A percentile compares a stretch with the other conserved stretches of the same genome.
Conservation (phyloP, 64 coral and sea anemone species). For the Acropora yongei region DNA sequence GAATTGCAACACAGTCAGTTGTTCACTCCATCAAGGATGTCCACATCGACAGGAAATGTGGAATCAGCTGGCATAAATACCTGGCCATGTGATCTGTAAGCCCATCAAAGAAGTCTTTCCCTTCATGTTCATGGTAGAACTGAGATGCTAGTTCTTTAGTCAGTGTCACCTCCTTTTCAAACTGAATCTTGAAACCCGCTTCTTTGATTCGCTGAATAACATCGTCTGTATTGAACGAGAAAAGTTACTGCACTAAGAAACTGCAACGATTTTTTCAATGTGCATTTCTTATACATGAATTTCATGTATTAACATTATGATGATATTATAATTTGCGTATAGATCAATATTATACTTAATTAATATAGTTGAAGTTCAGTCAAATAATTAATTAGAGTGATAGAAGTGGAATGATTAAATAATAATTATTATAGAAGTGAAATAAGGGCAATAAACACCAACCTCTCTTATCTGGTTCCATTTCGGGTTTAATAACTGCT, state of each 20-base stretch:
- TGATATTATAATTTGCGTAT: too few species aligned
- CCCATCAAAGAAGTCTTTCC: constrained; percentile 95
- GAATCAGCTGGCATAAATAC: constrained; percentile 5
- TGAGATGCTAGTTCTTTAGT: constrained; percentile 92
- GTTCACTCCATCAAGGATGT: too few species aligned
- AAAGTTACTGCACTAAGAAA: not conserved
- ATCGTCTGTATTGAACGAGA: constrained; percentile 24
- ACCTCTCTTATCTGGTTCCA: constrained; percentile 87
- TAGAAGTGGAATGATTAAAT: too few species aligned
- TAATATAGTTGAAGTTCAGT: too few species aligned
- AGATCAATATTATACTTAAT: too few species aligned
- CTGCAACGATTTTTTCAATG: too few species aligned
- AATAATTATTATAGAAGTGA: too few species aligned
- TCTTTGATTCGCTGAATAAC: constrained; percentile 87
- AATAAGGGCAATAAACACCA: not conserved
- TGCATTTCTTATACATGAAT: too few species aligned
- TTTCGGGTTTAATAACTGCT: constrained; percentile 96
- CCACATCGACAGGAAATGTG: too few species aligned
- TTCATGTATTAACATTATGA: too few species aligned
- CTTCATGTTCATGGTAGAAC: constrained; percentile 98
- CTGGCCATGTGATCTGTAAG: constrained; percentile 96
- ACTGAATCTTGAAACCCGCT: constrained; percentile 90
- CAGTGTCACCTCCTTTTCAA: constrained; percentile 88
- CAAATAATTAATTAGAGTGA: too few species aligned
- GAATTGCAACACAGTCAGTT: too few species aligned